Conservation (phyloP, 2,888 invertebrate species). For the Tipula unca region DNA sequence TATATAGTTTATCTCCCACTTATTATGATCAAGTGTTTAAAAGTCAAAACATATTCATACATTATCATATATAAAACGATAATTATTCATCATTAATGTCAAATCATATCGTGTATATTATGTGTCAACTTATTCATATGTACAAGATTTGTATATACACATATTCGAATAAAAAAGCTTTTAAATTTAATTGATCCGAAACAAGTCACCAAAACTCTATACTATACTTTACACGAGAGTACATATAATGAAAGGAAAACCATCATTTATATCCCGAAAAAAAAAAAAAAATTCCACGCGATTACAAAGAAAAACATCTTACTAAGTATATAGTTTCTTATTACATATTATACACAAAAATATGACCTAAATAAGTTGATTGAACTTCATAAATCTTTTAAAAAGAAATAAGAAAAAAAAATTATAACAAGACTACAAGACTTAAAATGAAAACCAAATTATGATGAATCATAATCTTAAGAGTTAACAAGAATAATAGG, state of each 20-base stretch:
- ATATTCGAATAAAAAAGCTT: background rate
- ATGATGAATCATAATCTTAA: conserved; percentile 14
- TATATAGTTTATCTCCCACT: background rate
- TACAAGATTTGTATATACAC: background rate
- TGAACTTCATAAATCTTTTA: conserved; percentile 14
- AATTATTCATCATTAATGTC: conserved; percentile 14
- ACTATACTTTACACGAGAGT: background rate
- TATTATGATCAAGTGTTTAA: background rate
- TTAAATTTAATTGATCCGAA: background rate
- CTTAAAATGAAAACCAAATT: conserved; percentile 14
- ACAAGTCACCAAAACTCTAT: background rate
- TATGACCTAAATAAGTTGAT: conserved; percentile 14
- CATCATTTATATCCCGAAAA: background rate
- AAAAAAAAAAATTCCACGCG: background rate
- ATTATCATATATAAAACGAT: background rate
- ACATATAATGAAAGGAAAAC: background rate
- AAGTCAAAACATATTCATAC: background rate
- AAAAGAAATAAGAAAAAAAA: background rate
- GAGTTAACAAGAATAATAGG: conserved; percentile 2
- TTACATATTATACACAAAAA: background rate
- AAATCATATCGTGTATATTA: background rate
- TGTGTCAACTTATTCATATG: background rate
- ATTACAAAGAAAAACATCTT: background rate
- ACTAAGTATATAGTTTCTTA: background rate
- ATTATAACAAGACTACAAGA: background rate